phyloP scores from a whole-genome alignment of 2,113 vertebrate genomes.

The Vimba vimba region DNA sequence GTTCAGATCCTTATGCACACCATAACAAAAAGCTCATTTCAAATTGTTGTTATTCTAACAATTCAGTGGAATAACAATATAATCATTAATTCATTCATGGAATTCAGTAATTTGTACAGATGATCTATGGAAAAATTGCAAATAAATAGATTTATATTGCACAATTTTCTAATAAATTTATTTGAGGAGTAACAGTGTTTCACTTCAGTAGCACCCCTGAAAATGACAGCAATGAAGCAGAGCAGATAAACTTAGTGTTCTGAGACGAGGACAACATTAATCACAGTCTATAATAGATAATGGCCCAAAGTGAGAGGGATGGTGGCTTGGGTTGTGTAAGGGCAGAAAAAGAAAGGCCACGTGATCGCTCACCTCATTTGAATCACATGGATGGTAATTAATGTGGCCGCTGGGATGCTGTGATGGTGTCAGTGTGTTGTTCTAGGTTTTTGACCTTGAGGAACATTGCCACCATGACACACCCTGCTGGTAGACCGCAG shows the following conservation, averaged over 20 bases:
- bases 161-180: background rate
- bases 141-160: background rate
- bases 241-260: background rate
- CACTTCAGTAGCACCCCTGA: background rate
- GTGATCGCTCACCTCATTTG: slow-evolving; percentile 40
- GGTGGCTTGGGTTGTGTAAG: slow-evolving; percentile 2
- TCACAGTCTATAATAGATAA: background rate
- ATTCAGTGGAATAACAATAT: background rate
- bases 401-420: slow-evolving; percentile 31
- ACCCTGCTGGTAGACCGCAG: slow-evolving; percentile 25
- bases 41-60: background rate
- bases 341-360: slow-evolving; percentile 25
- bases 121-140: background rate
- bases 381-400: slow-evolving; percentile 55
- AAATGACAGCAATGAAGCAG: background rate
- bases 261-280: background rate
- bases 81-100: no score
- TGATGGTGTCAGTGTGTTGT: slow-evolving; percentile 38
- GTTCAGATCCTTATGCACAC: background rate
- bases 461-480: slow-evolving; percentile 25
- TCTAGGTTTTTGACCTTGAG: slow-evolving; percentile 44
- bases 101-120: no score
- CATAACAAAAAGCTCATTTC: background rate
- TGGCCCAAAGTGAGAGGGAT: background rate
- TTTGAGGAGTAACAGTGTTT: background rate